Base-by-base conservation (phyloP, 2,113 vertebrate species). In the Tinamus guttatus region DNA sequence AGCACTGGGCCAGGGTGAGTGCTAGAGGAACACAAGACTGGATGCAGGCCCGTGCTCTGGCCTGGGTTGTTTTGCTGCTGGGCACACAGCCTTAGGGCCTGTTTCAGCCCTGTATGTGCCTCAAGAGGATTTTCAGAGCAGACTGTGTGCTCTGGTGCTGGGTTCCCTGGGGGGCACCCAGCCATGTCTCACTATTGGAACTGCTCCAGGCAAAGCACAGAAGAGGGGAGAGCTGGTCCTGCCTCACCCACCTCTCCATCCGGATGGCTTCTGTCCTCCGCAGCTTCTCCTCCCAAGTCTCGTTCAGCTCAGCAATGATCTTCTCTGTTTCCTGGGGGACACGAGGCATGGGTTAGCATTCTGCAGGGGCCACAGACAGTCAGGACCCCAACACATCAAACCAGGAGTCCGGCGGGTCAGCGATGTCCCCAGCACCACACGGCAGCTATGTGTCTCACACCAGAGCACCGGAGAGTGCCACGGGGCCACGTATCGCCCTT, bases 261-360 rank as follows among this genome's bases (percentile, higher is more conserved):
- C 99, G 98, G n/a, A 99, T 99, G 45, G 99, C 99, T 84, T 99
- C 99, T 0, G 99, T 99, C 81, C 99, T 97, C 5, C 99, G 98
- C 62, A 99, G 98, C 92, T 99, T 99, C 97, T 99, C 99, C 82
- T 99, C 99, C 99, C 99, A 99, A 0, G 99, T 99, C 95, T 99
- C 99, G 0, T 99, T 99, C 92, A 99, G 98, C 92, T 99, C 99
- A 0, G 99, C 99, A 9, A 99, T 99, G 91, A 99, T 99, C 97
- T 99, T 99, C 95, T 99, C 99, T 0, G 99, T 99, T 97, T 99
- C 99, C 99, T 99, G 96, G 9, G 1, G 5, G 43, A 58, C 1
- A 1, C 0, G 32, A 45, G 32, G 76, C 59, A 78, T 47, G 12
- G 14, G 5, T 82, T 11, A 93, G 68, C 3, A 1, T 2, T 3